Percentiles rank a stretch among this genome's conserved stretches.
Evolutionary conservation across 2,113 vertebrate genomes (phyloP).

Genomic region (Eurystomus gularis): DNA sequence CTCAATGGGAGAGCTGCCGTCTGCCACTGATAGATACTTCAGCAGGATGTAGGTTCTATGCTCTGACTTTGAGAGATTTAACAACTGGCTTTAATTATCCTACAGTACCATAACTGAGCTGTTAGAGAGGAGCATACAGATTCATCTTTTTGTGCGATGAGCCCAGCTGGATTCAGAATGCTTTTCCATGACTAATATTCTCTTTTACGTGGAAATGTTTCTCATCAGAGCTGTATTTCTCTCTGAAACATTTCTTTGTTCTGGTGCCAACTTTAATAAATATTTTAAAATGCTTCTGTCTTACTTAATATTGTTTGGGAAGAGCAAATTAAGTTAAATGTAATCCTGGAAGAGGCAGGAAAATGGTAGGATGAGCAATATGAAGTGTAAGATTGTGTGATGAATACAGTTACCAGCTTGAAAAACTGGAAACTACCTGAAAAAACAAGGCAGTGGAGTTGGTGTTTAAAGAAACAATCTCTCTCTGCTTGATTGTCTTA

Average conservation of each 20-base stretch:
- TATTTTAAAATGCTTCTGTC: neutral
- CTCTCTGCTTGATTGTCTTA: neutral
- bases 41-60: neutral
- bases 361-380: neutral
- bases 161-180: constrained; percentile 49
- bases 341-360: neutral
- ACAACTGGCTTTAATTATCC: constrained; percentile 56
- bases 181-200: constrained; percentile 34
- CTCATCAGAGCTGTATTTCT: constrained; percentile 12
- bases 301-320: neutral
- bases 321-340: neutral
- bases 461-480: neutral
- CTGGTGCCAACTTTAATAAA: constrained; percentile 15
- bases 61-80: constrained; percentile 46
- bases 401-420: neutral
- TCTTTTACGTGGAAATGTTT: constrained; percentile 26
- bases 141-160: constrained; percentile 24
- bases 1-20: constrained; percentile 14
- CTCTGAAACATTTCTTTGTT: constrained; percentile 47
- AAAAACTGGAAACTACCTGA: neutral
- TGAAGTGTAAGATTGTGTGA: neutral
- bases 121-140: constrained; percentile 7
- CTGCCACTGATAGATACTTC: neutral
- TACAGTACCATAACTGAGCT: constrained; percentile 36
- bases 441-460: neutral